Evolutionary conservation across 2,113 vertebrate genomes (phyloP).

Genomic region (Gymnarchus niloticus): DNA sequence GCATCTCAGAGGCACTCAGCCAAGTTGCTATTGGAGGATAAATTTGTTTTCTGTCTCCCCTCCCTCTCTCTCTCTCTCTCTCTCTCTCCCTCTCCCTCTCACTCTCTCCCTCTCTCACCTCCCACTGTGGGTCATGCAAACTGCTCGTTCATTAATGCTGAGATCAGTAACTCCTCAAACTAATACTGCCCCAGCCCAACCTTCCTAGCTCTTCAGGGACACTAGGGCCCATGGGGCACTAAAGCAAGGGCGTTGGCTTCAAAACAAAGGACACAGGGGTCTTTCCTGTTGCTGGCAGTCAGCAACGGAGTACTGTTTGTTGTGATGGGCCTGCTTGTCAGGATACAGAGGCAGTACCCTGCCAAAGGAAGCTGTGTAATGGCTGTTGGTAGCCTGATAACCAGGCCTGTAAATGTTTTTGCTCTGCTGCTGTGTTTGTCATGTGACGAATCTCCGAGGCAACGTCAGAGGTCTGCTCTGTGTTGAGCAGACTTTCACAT

Average conservation of each 20-base stretch:
- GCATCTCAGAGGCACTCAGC: conserved; percentile 65
- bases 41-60: conserved; percentile 81
- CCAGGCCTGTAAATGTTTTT: neutral
- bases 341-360: neutral
- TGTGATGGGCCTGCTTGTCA: neutral
- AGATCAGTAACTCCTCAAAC: conserved; percentile 23
- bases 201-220: neutral
- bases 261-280: conserved; percentile 1
- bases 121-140: conserved; percentile 33
- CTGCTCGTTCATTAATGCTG: conserved; percentile 31
- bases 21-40: conserved; percentile 82
- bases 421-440: neutral
- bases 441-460: neutral
- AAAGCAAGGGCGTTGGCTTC: neutral
- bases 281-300: neutral
- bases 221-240: neutral
- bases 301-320: neutral
- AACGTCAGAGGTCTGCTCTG: neutral
- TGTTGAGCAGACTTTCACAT: neutral
- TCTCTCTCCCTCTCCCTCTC: conserved; percentile 31
- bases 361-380: neutral
- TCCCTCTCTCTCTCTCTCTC: conserved; percentile 47
- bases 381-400: neutral
- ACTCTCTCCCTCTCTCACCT: conserved; percentile 33
- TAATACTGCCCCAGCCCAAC: neutral